Conservation (phyloP, 2,113 vertebrate species). For the Struthidea cinerea region DNA sequence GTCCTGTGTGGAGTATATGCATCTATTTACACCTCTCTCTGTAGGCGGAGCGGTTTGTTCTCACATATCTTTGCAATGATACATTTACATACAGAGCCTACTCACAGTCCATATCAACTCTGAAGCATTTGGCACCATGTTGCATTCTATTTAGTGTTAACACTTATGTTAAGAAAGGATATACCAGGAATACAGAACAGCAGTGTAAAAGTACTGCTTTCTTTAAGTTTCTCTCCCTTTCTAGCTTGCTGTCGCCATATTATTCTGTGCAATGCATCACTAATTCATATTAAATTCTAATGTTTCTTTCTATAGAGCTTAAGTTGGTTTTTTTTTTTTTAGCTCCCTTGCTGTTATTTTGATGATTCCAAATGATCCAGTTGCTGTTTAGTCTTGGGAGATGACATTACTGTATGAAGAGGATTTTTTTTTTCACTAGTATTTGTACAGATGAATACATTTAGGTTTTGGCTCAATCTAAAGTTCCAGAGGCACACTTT, state of each 20-base stretch:
- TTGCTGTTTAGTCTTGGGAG: not conserved
- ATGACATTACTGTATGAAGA: not conserved
- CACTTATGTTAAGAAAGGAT: constrained; percentile 25
- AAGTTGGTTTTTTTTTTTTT: not conserved
- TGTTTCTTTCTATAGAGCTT: not conserved
- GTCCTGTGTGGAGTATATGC: not conserved
- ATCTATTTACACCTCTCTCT: constrained; percentile 30
- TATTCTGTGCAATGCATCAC: not conserved
- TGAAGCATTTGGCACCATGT: constrained; percentile 32
- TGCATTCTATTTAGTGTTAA: constrained; percentile 36
- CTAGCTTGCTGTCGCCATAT: not conserved
- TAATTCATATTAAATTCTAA: not conserved
- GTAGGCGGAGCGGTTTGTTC: constrained; percentile 45
- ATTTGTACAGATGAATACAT: not conserved
- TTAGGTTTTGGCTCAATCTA: not conserved
- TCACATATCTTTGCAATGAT: constrained; percentile 45
- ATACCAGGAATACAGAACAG: constrained; percentile 21
- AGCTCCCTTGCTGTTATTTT: not conserved
- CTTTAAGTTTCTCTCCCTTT: not conserved
- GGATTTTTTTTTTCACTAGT: not conserved
- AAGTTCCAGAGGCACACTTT: not conserved
- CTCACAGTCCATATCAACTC: constrained; percentile 37
- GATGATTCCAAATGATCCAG: not conserved
- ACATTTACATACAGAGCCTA: constrained; percentile 56
- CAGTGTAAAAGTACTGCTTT: not conserved